Conservation (phyloP, 2,888 invertebrate species). For the Lycaena phlaeas region DNA sequence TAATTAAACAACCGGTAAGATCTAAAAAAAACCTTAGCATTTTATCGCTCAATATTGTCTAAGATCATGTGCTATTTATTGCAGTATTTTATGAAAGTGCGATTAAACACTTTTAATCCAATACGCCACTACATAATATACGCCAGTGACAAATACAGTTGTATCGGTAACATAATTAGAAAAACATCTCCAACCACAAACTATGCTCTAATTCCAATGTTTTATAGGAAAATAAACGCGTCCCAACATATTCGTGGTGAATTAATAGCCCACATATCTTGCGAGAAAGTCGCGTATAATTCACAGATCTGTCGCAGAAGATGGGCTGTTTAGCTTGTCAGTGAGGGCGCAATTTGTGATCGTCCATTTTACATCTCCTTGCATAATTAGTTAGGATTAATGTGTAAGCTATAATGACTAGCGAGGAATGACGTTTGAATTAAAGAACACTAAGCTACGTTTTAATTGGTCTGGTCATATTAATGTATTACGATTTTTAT, state of each 20-base stretch:
- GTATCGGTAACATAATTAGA: too few species aligned
- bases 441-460: neutral
- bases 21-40: too few species aligned
- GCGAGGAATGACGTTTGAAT: slow-evolving; percentile 1
- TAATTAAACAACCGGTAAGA: too few species aligned
- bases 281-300: slow-evolving; percentile 50
- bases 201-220: slow-evolving; percentile 20
- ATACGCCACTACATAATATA: too few species aligned
- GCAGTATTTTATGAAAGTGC: too few species aligned
- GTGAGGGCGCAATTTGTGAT: slow-evolving; percentile 64
- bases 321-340: slow-evolving; percentile 68
- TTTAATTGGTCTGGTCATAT: neutral
- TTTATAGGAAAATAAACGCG: slow-evolving; percentile 66
- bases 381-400: slow-evolving; percentile 70
- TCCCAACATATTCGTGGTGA: slow-evolving; percentile 59
- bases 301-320: slow-evolving; percentile 63
- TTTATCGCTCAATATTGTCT: too few species aligned
- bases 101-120: too few species aligned
- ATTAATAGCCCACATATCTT: slow-evolving; percentile 65
- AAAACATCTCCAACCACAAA: neutral
- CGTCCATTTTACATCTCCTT: slow-evolving; percentile 66
- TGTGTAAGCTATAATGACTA: slow-evolving; percentile 35
- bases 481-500: neutral
- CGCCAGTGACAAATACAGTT: too few species aligned
- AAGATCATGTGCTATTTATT: too few species aligned